Percentiles rank a stretch among this genome's conserved stretches.
phyloP scores from a whole-genome alignment of 2,113 vertebrate species.

The Apodemus sylvaticus region DNA sequence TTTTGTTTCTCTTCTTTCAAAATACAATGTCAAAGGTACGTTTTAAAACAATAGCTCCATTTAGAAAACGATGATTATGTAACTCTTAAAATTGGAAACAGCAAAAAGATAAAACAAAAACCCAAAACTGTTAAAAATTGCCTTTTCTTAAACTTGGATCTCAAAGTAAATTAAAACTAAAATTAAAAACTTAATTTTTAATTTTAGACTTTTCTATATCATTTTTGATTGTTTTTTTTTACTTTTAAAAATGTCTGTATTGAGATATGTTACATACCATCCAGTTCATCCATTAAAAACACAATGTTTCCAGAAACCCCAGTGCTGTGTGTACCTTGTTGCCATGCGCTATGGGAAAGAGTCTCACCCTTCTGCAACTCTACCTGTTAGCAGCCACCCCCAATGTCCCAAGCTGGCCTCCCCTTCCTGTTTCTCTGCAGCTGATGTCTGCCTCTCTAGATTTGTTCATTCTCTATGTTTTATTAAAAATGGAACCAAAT shows the following conservation, averaged over 20 bases:
- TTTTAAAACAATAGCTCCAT: neutral
- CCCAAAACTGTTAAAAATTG: slow-evolving; percentile 6
- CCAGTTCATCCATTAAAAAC: neutral
- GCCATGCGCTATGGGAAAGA: neutral
- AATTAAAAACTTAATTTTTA: slow-evolving; percentile 31
- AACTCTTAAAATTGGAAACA: neutral
- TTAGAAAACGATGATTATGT: neutral
- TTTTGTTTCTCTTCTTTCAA: slow-evolving; percentile 21
- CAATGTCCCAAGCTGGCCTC: neutral
- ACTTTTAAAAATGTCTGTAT: neutral
- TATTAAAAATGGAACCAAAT: slow-evolving; percentile 16
- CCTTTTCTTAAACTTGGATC: neutral
- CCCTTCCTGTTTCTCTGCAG: neutral
- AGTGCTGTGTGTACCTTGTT: neutral
- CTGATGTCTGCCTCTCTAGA: neutral
- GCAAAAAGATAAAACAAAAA: neutral
- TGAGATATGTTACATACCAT: neutral
- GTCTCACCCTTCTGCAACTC: neutral
- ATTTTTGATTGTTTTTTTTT: neutral
- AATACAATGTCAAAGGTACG: neutral
- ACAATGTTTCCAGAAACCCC: neutral
- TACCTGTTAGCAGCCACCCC: neutral
- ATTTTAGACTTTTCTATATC: slow-evolving; percentile 10
- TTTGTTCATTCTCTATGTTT: neutral
- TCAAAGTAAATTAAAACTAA: neutral